Percentiles rank a stretch among this genome's conserved stretches.
These are phyloP conservation scores for Morone chrysops DNA, from an alignment of 2,113 vertebrate genomes.

Conservation along the genomic window DNA sequence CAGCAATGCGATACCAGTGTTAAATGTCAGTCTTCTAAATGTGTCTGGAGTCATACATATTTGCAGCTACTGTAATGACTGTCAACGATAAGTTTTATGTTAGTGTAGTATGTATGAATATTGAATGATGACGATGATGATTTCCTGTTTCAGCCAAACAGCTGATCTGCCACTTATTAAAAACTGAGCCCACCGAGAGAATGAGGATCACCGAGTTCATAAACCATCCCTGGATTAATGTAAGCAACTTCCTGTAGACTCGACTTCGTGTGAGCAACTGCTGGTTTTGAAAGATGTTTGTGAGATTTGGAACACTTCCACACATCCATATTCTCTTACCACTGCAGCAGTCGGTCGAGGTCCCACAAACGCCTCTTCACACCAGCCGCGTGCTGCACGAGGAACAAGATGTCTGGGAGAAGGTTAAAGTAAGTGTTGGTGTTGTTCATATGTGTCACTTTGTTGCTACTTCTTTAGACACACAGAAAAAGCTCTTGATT, in stretches of 20 bases:
- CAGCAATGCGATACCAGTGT: not conserved
- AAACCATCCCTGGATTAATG: constrained; percentile 96
- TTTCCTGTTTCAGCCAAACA: constrained; percentile 86
- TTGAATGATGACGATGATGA: constrained; percentile 18
- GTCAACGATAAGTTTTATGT: not conserved
- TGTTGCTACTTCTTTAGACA: not conserved
- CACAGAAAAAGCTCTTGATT: not conserved
- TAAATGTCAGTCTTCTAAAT: not conserved
- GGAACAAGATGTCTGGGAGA: constrained; percentile 93
- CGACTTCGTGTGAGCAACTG: constrained; percentile 9
- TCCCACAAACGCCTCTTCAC: constrained; percentile 91
- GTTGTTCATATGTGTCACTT: not conserved
- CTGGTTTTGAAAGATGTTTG: constrained; percentile 19
- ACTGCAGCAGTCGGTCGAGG: constrained; percentile 84
- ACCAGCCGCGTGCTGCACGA: constrained; percentile 89
- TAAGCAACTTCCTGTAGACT: constrained; percentile 65
- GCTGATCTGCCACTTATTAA: constrained; percentile 91
- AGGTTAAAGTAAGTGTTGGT: constrained; percentile 87
- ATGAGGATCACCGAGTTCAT: constrained; percentile 94
- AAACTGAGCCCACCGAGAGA: constrained; percentile 92
- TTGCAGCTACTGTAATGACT: not conserved
- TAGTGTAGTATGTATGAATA: not conserved
- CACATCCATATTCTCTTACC: not conserved
- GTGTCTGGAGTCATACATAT: not conserved
- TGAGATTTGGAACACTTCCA: not conserved